These are phyloP conservation scores for Palloptera scutellata DNA, from an alignment of 2,888 invertebrate species.

Conservation along the genomic window DNA sequence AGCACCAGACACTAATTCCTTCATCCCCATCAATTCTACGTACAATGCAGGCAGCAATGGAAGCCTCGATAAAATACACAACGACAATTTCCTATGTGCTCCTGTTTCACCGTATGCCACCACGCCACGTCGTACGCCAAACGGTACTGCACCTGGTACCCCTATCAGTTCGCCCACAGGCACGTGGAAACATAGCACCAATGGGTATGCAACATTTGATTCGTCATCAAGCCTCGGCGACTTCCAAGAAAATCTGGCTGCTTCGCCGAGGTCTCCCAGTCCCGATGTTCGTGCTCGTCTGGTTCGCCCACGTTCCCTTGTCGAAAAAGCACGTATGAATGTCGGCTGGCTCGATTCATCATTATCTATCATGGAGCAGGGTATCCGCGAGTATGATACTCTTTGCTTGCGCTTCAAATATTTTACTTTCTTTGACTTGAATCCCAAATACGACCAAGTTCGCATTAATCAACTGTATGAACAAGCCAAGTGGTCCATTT, in stretches of 20 bases:
- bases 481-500: conserved; percentile 96
- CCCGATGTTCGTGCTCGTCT: conserved; percentile 81
- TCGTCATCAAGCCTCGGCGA: conserved; percentile 64
- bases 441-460: conserved; percentile 92
- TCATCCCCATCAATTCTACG: conserved; percentile 76
- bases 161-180: conserved; percentile 78
- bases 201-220: conserved; percentile 62
- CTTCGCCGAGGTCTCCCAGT: conserved; percentile 83
- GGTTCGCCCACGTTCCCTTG: conserved; percentile 83
- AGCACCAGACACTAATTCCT: conserved; percentile 83
- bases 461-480: conserved; percentile 98
- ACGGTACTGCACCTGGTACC: conserved; percentile 69
- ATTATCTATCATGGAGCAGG: conserved; percentile 98
- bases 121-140: conserved; percentile 63
- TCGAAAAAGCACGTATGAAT: conserved; percentile 93
- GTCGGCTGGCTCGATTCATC: conserved; percentile 98
- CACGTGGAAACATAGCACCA: conserved; percentile 61
- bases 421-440: conserved; percentile 96
- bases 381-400: conserved; percentile 91
- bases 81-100: conserved; percentile 67
- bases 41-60: conserved; percentile 74
- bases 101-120: conserved; percentile 54
- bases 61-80: conserved; percentile 71
- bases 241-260: conserved; percentile 74
- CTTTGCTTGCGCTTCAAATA: conserved; percentile 95